phyloP scores from a whole-genome alignment of 1,140 invertebrate species.

The Penaeus chinensis region DNA sequence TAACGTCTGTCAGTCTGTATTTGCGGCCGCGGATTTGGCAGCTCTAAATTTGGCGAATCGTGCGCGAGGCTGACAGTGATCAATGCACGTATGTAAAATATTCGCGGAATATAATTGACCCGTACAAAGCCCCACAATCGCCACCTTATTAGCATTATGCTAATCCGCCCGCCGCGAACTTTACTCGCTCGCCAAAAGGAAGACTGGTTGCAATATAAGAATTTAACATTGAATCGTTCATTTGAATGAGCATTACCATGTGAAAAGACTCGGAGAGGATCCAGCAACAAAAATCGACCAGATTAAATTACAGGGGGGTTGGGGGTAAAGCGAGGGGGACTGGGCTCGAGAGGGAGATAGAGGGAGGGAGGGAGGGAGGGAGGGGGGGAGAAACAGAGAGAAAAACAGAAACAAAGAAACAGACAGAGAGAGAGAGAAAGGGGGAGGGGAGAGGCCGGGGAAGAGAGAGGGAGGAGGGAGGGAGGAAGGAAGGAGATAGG shows the following conservation, averaged over 20 bases:
- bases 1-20: slow-evolving; percentile 53
- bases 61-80: slow-evolving; percentile 50
- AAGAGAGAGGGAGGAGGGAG: background rate
- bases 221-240: slow-evolving; percentile 62
- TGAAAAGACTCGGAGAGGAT: slow-evolving; percentile 59
- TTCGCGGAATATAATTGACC: slow-evolving; percentile 59
- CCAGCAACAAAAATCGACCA: slow-evolving; percentile 60
- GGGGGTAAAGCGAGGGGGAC: slow-evolving; percentile 10
- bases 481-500: background rate
- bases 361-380: background rate
- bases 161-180: slow-evolving; percentile 52
- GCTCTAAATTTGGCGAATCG: slow-evolving; percentile 60
- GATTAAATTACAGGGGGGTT: slow-evolving; percentile 57
- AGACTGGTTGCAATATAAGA: slow-evolving; percentile 57
- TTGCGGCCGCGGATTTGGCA: slow-evolving; percentile 50
- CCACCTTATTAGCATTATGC: slow-evolving; percentile 61
- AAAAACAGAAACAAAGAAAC: background rate
- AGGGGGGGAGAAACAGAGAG: background rate
- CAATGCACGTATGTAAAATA: slow-evolving; percentile 57
- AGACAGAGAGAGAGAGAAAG: background rate
- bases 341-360: background rate
- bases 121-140: slow-evolving; percentile 58
- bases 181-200: slow-evolving; percentile 50
- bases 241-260: slow-evolving; percentile 61
- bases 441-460: background rate